These are phyloP conservation scores for Chrysina gloriosa DNA, from an alignment of 2,888 invertebrate genomes.

Conservation along the genomic window DNA sequence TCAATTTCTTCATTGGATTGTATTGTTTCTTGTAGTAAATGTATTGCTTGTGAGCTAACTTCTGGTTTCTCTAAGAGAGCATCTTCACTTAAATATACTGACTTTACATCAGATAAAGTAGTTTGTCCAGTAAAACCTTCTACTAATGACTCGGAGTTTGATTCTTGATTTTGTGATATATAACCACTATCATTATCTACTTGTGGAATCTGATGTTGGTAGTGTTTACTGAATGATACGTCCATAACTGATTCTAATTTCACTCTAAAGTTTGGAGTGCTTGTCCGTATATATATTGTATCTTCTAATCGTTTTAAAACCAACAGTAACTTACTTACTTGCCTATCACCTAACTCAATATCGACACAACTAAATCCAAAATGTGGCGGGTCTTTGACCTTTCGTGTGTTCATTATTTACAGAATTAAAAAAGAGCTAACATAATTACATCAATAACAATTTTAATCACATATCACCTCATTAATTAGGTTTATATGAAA, in stretches of 20 bases:
- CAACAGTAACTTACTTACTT: not conserved
- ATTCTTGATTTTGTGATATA: conserved; percentile 60
- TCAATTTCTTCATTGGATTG: conserved; percentile 31
- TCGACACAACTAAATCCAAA: conserved; percentile 28
- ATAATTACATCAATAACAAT: not conserved
- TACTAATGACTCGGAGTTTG: conserved; percentile 53
- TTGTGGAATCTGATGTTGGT: conserved; percentile 42
- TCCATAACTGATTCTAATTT: conserved; percentile 27
- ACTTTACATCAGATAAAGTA: conserved; percentile 46
- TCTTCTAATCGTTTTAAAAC: conserved; percentile 16
- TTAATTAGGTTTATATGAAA: too few species aligned
- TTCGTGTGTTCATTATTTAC: conserved; percentile 4
- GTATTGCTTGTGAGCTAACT: not conserved
- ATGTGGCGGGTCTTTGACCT: conserved; percentile 42
- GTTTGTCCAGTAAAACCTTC: conserved; percentile 25
- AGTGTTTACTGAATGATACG: conserved; percentile 44
- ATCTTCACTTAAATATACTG: conserved; percentile 59
- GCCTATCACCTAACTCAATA: conserved; percentile 8
- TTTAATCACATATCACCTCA: not conserved
- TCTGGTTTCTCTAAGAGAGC: conserved; percentile 60
- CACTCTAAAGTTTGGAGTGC: conserved; percentile 28
- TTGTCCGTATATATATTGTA: conserved; percentile 22
- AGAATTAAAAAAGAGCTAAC: not conserved
- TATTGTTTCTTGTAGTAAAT: not conserved
- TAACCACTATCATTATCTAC: conserved; percentile 64